A percentile compares a stretch with the other conserved stretches of the same genome.
phyloP scores from a whole-genome alignment of 2,113 vertebrate genomes.

The Leucopternis melanops region DNA sequence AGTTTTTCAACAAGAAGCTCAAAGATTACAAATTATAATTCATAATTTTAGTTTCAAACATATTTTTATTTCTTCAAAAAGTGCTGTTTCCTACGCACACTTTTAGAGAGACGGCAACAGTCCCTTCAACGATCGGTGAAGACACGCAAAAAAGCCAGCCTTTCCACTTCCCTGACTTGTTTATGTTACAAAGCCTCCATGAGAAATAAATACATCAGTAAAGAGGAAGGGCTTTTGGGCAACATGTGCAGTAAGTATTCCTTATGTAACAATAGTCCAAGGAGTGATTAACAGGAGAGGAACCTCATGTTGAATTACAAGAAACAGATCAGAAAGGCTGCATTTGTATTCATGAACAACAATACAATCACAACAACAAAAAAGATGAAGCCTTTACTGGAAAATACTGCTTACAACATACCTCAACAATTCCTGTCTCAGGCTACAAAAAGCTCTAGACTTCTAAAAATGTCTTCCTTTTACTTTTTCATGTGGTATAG shows the following conservation, averaged over 20 bases:
- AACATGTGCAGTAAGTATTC: not conserved
- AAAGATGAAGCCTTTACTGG: not conserved
- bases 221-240: not conserved
- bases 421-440: not conserved
- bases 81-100: not conserved
- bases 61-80: not conserved
- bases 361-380: not conserved
- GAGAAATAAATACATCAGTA: not conserved
- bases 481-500: not conserved
- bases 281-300: not conserved
- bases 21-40: not conserved
- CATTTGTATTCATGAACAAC: not conserved
- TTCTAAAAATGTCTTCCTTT: not conserved
- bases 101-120: not conserved
- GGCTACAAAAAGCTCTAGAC: not conserved
- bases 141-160: not conserved
- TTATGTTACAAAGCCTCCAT: not conserved
- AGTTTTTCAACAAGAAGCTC: not conserved
- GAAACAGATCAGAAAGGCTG: not conserved
- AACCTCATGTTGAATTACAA: not conserved
- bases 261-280: not conserved
- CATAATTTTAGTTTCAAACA: not conserved
- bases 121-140: not conserved
- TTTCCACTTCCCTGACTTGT: not conserved
- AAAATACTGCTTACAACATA: not conserved